These are phyloP conservation scores for Myotis davidii DNA, from an alignment of 2,113 vertebrate genomes.

Conservation along the genomic window DNA sequence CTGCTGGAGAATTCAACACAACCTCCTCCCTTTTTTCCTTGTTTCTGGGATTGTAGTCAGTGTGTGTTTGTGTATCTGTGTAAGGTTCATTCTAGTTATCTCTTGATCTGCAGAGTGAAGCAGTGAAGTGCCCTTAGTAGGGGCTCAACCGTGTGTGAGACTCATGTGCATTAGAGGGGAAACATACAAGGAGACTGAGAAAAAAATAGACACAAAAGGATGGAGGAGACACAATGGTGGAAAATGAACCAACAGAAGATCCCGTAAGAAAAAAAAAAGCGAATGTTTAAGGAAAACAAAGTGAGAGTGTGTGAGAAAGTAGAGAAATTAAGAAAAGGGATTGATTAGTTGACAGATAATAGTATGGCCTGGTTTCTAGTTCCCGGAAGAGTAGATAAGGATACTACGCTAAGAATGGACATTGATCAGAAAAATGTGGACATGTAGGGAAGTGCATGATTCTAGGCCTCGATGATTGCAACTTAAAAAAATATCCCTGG, in stretches of 20 bases:
- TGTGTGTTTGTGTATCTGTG: background rate
- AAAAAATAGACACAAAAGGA: background rate
- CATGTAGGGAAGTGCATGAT: background rate
- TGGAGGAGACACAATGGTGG: background rate
- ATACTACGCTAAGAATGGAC: background rate
- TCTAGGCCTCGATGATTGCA: slow-evolving; percentile 11
- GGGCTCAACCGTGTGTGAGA: background rate
- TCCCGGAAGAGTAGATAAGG: background rate
- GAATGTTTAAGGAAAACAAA: slow-evolving; percentile 3
- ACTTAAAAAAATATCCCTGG: background rate
- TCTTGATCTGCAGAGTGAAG: background rate
- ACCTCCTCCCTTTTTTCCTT: background rate
- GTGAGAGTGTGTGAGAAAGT: background rate
- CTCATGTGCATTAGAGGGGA: background rate
- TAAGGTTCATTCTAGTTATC: background rate
- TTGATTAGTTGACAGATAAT: background rate
- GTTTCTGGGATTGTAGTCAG: background rate
- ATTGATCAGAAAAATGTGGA: background rate
- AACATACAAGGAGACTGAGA: background rate
- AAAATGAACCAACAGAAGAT: background rate
- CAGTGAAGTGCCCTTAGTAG: background rate
- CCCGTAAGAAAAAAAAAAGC: background rate
- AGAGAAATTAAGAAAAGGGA: background rate
- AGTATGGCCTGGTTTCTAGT: background rate
- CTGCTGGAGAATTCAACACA: background rate